phyloP scores from a whole-genome alignment of 2,113 vertebrate genomes.

The Euleptes europaea region DNA sequence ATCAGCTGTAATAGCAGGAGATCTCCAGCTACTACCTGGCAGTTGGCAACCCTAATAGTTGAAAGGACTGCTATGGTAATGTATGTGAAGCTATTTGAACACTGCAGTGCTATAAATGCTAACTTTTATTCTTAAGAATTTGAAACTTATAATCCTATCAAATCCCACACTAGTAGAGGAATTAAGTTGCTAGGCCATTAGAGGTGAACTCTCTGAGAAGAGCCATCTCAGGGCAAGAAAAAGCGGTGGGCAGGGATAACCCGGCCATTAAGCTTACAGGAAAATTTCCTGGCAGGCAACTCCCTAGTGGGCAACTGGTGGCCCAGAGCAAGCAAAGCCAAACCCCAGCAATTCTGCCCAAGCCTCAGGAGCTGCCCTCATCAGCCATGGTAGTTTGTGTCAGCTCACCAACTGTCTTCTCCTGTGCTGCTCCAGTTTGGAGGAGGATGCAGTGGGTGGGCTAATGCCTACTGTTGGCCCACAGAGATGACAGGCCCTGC shows the following conservation, averaged over 20 bases:
- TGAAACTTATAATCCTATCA: not conserved
- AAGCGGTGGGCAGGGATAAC: not conserved
- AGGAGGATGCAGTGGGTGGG: too few relatives aligned
- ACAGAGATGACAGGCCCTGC: too few relatives aligned
- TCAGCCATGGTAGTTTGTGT: too few relatives aligned
- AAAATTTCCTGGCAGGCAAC: too few relatives aligned
- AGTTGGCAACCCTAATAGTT: too few relatives aligned
- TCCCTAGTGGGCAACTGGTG: too few relatives aligned
- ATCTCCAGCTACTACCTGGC: too few relatives aligned
- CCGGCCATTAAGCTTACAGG: too few relatives aligned
- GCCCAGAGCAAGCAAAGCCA: not conserved
- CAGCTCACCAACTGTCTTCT: too few relatives aligned
- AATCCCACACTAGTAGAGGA: not conserved
- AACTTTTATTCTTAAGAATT: not conserved
- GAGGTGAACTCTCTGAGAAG: not conserved
- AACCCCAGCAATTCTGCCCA: not conserved
- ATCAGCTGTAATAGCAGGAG: too few relatives aligned
- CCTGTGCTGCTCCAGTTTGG: too few relatives aligned
- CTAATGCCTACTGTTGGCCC: not conserved
- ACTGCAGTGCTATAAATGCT: not conserved
- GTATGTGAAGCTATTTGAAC: not conserved
- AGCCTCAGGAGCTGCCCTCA: too few relatives aligned
- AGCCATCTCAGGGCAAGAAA: not conserved
- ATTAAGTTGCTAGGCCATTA: not conserved
- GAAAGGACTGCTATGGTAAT: not conserved